Conservation (phyloP, 2,797 vertebrate species). For the Clarias platycephalus region DNA sequence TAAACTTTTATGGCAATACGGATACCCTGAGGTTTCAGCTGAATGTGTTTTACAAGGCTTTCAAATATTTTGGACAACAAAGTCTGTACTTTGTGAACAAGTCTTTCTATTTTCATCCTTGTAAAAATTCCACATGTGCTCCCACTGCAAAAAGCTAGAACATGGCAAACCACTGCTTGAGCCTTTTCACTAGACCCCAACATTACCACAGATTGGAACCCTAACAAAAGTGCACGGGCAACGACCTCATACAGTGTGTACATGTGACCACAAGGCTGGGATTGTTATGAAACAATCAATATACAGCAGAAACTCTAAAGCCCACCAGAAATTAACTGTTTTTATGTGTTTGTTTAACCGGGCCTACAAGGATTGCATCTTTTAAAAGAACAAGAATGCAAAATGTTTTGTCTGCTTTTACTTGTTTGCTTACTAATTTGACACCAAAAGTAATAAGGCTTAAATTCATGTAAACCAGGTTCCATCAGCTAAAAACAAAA, state of each 20-base stretch:
- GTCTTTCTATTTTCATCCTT: slow-evolving; percentile 2
- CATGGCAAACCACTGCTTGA: neutral
- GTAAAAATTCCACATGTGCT: slow-evolving; percentile 30
- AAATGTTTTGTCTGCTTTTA: neutral
- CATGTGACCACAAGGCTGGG: neutral
- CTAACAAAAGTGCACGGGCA: neutral
- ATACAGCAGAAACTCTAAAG: neutral
- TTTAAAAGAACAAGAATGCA: neutral
- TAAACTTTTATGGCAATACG: slow-evolving; percentile 20
- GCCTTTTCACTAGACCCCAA: neutral
- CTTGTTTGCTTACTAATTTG: neutral
- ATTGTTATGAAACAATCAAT: neutral
- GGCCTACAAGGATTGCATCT: neutral
- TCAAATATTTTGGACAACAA: neutral
- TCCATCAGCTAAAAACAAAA: neutral
- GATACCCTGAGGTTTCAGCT: neutral
- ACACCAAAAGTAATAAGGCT: neutral
- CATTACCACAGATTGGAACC: slow-evolving; percentile 16
- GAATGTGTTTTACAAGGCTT: slow-evolving; percentile 1
- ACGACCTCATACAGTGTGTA: neutral
- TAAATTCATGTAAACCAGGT: neutral
- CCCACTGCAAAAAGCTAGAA: slow-evolving; percentile 7
- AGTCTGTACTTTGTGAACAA: neutral
- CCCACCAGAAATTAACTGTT: neutral
- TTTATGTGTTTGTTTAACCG: neutral